These are phyloP conservation scores for Cephus nigrinus DNA, from an alignment of 2,888 invertebrate species.

Conservation along the genomic window DNA sequence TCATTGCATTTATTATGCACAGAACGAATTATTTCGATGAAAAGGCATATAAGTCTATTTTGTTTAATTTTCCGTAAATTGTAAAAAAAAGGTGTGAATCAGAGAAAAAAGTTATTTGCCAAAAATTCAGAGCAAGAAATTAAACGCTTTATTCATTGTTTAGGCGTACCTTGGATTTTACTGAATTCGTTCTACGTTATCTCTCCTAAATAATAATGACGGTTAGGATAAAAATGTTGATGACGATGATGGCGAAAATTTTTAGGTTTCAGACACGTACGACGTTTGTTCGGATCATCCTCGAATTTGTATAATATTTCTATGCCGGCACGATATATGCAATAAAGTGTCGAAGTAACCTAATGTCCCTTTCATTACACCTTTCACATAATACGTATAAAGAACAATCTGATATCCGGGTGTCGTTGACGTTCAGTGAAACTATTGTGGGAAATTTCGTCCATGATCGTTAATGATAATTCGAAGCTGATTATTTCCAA, in stretches of 20 bases:
- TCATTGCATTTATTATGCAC: not conserved
- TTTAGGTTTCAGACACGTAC: slow-evolving; percentile 22
- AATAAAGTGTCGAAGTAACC: slow-evolving; percentile 54
- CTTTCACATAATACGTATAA: not conserved
- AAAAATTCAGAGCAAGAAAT: not conserved
- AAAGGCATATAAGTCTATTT: not conserved
- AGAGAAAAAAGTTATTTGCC: not conserved
- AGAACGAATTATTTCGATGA: not conserved
- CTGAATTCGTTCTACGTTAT: not conserved
- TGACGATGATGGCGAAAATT: slow-evolving; percentile 12
- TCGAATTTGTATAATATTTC: slow-evolving; percentile 63
- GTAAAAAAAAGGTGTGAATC: not conserved
- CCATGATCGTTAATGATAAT: too few relatives aligned
- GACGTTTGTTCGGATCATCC: slow-evolving; percentile 29
- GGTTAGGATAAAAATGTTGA: not conserved
- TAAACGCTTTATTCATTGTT: not conserved
- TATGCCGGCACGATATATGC: slow-evolving; percentile 60
- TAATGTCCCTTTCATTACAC: not conserved
- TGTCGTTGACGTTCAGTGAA: too few relatives aligned
- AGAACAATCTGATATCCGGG: not conserved
- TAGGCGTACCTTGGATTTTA: too few relatives aligned
- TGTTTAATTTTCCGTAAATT: not conserved
- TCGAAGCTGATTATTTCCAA: too few relatives aligned
- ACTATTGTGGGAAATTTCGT: too few relatives aligned
- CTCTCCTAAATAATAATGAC: not conserved